Conservation (phyloP, 2,113 vertebrate genomes). For the Pelodiscus sinensis region DNA sequence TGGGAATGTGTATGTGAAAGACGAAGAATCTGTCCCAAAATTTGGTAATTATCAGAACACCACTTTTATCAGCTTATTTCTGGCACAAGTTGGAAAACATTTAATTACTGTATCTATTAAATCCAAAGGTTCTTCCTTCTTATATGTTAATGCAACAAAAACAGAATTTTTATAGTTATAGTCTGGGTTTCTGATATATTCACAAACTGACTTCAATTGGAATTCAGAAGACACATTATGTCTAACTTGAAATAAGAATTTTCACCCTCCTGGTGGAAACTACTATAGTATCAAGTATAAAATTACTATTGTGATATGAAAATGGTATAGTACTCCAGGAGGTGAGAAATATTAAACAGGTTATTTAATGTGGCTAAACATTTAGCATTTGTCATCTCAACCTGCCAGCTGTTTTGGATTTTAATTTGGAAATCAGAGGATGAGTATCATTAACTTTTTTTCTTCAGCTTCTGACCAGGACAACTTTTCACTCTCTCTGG, state of each 20-base stretch:
- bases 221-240: background rate
- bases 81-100: background rate
- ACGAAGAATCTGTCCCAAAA: background rate
- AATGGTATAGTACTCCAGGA: background rate
- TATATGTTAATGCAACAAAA: background rate
- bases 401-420: background rate
- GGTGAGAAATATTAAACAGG: background rate
- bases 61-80: background rate
- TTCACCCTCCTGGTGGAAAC: background rate
- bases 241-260: background rate
- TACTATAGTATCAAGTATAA: background rate
- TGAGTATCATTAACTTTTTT: background rate
- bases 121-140: background rate
- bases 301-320: background rate
- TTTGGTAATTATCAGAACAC: background rate
- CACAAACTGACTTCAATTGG: background rate
- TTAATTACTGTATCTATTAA: background rate
- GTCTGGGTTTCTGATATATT: background rate
- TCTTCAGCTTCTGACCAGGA: background rate
- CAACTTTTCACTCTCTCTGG: background rate
- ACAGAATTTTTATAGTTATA: background rate
- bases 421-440: background rate
- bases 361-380: background rate
- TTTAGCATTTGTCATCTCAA: background rate
- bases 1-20: background rate